These are phyloP conservation scores for Galerucella calmariensis DNA, from an alignment of 2,888 invertebrate genomes.

Conservation along the genomic window DNA sequence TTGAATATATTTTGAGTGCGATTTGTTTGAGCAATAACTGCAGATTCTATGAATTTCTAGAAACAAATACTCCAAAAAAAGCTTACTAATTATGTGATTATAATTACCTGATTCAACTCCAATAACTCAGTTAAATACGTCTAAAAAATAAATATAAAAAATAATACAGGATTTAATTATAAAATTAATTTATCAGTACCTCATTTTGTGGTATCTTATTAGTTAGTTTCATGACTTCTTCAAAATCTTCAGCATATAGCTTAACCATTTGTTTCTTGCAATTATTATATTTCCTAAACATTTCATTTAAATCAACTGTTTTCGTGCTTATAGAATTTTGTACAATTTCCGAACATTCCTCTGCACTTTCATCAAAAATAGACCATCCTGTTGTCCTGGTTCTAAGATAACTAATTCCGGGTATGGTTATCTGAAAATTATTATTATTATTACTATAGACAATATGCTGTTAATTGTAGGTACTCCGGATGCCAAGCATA, in stretches of 20 bases:
- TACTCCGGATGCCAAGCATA: no score
- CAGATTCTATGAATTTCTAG: slow-evolving; percentile 12
- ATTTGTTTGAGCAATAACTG: background rate
- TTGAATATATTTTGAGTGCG: slow-evolving; percentile 7
- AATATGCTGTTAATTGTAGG: no score
- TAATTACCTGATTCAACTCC: slow-evolving; percentile 17
- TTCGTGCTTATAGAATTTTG: slow-evolving; percentile 15
- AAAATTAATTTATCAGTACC: background rate
- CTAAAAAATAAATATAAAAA: slow-evolving; percentile 12
- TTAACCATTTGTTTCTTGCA: slow-evolving; percentile 16
- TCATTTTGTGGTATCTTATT: slow-evolving; percentile 16
- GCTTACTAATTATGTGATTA: background rate
- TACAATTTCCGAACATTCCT: slow-evolving; percentile 16
- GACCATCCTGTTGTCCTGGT: slow-evolving; percentile 20
- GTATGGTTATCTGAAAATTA: slow-evolving; percentile 14
- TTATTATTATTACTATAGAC: background rate
- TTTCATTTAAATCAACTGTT: slow-evolving; percentile 17
- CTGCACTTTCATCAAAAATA: slow-evolving; percentile 17
- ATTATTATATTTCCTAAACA: slow-evolving; percentile 6
- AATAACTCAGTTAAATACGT: slow-evolving; percentile 20
- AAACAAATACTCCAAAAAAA: background rate
- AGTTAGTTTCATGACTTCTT: slow-evolving; percentile 22
- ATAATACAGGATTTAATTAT: background rate
- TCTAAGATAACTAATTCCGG: slow-evolving; percentile 16
- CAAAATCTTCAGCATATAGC: slow-evolving; percentile 21